phyloP scores from a whole-genome alignment of 2,888 invertebrate species.

The Heliconius cydno region DNA sequence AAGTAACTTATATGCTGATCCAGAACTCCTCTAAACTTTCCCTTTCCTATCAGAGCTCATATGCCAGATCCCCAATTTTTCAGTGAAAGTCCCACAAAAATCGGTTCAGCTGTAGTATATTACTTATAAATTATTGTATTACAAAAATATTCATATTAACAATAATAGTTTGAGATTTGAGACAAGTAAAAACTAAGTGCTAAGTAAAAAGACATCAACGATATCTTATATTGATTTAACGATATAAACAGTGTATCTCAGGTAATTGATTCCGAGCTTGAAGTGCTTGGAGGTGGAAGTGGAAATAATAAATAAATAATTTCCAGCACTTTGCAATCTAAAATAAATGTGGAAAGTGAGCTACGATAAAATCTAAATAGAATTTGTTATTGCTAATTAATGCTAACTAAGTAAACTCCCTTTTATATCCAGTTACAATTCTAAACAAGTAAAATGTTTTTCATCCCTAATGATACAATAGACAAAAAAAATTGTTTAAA shows the following conservation, averaged over 20 bases:
- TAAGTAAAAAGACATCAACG: background rate
- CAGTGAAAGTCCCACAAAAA: too few species aligned
- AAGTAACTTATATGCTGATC: too few species aligned
- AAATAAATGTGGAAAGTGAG: constrained; percentile 21
- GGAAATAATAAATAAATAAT: constrained; percentile 32
- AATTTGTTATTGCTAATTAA: background rate
- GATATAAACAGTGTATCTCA: constrained; percentile 9
- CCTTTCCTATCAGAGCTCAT: too few species aligned
- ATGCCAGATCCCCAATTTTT: too few species aligned
- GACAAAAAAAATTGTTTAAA: too few species aligned
- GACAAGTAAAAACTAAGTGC: background rate
- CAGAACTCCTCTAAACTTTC: too few species aligned
- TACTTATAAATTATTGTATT: too few species aligned
- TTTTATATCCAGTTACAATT: too few species aligned
- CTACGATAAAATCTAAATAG: constrained; percentile 17
- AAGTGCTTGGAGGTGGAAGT: constrained; percentile 24
- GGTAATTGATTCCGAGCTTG: constrained; percentile 40
- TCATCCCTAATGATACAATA: too few species aligned
- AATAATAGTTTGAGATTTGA: background rate
- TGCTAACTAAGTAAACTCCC: background rate
- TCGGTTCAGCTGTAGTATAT: too few species aligned
- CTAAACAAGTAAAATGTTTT: too few species aligned
- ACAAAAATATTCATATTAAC: background rate
- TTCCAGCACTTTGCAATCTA: constrained; percentile 25
- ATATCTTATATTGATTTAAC: background rate